Evolutionary conservation across 1,140 invertebrate genomes (phyloP).

Genomic region (Protaetia brevitarsis): DNA sequence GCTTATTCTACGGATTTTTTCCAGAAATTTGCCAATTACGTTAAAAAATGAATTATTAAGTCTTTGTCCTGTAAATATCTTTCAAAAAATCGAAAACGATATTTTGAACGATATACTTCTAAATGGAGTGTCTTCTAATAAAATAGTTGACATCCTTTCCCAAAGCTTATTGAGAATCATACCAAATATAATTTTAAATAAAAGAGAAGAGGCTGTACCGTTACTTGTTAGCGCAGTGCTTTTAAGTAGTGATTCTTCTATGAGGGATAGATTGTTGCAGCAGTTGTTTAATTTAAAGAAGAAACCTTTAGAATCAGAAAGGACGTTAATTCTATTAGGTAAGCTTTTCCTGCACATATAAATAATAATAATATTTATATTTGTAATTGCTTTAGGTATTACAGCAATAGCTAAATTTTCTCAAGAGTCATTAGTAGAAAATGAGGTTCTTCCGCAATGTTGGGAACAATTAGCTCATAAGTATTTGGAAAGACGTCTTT

Average conservation of each 20-base stretch:
- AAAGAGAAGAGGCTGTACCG: conserved; percentile 72
- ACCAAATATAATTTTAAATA: conserved; percentile 68
- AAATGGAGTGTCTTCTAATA: conserved; percentile 47
- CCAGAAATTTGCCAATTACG: conserved; percentile 34
- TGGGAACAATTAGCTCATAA: conserved; percentile 77
- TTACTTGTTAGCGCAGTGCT: conserved; percentile 64
- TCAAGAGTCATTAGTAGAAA: conserved; percentile 57
- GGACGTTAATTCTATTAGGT: conserved; percentile 66
- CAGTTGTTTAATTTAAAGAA: conserved; percentile 75
- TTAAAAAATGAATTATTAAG: conserved; percentile 53
- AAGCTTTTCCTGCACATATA: conserved; percentile 25
- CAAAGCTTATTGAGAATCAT: conserved; percentile 60
- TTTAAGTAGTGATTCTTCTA: conserved; percentile 58
- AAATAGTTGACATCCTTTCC: conserved; percentile 50
- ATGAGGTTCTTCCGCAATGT: conserved; percentile 71
- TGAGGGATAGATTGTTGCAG: conserved; percentile 67
- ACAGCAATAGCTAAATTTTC: conserved; percentile 59
- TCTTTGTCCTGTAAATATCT: conserved; percentile 49
- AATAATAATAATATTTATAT: not conserved
- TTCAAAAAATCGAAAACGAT: conserved; percentile 39
- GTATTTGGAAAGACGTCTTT: conserved; percentile 64
- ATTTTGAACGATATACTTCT: conserved; percentile 50
- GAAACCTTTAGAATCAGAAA: conserved; percentile 67
- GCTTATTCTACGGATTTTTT: not conserved
- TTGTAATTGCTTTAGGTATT: conserved; percentile 51